Conservation (phyloP, 2,797 vertebrate genomes). For the Neoniphon sammara region DNA sequence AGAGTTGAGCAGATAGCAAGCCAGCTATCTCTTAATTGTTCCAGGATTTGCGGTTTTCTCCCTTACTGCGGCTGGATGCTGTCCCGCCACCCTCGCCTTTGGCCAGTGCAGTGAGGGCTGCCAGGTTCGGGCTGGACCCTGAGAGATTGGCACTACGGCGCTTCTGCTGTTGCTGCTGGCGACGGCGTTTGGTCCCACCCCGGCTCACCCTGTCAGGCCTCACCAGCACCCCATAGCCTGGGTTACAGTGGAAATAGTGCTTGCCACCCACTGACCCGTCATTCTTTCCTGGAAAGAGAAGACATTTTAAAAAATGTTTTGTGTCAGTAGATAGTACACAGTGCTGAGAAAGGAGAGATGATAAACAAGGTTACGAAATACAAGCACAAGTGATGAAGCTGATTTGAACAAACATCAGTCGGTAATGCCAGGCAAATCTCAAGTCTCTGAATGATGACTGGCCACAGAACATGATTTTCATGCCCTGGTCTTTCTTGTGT, state of each 20-base stretch:
- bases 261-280: slow-evolving; percentile 92
- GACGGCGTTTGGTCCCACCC: slow-evolving; percentile 58
- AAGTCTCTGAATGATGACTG: too few species aligned
- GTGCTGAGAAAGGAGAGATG: too few species aligned
- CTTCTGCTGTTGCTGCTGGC: slow-evolving; percentile 71
- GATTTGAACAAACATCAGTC: too few species aligned
- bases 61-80: slow-evolving; percentile 36
- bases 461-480: too few species aligned
- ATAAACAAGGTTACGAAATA: too few species aligned
- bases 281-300: slow-evolving; percentile 87
- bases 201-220: slow-evolving; percentile 67
- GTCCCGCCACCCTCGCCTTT: slow-evolving; percentile 71
- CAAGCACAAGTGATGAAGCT: too few species aligned
- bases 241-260: slow-evolving; percentile 95
- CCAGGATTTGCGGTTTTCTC: slow-evolving; percentile 80
- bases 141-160: slow-evolving; percentile 77
- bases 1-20: rapidly evolving
- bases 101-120: slow-evolving; percentile 80
- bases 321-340: too few species aligned
- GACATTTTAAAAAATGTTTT: too few species aligned
- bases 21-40: slow-evolving; percentile 62
- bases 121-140: slow-evolving; percentile 83
- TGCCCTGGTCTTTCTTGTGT: too few species aligned
- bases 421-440: too few species aligned
- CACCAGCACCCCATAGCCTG: slow-evolving; percentile 90